phyloP scores from a whole-genome alignment of 1,140 invertebrate genomes.

The Hyles vespertilio region DNA sequence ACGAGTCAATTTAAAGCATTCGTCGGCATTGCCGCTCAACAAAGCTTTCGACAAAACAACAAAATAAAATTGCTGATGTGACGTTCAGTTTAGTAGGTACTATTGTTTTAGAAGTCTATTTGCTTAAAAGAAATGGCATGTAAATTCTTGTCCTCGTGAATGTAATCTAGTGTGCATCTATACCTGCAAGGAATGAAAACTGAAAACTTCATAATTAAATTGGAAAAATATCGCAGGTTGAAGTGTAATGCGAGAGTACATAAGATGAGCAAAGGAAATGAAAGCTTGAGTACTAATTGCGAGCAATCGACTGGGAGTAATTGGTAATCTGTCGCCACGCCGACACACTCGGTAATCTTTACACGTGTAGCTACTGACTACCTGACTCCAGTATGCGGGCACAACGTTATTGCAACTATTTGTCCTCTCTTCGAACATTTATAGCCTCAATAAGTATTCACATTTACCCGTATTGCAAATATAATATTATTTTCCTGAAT shows the following conservation, averaged over 20 bases:
- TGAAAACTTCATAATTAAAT: not conserved
- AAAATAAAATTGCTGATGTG: constrained; percentile 46
- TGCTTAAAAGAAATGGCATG: constrained; percentile 34
- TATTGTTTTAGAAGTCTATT: constrained; percentile 30
- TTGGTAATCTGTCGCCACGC: constrained; percentile 34
- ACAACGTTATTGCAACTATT: no score
- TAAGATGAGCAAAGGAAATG: constrained; percentile 36
- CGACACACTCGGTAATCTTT: constrained; percentile 25
- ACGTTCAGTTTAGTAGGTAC: constrained; percentile 27
- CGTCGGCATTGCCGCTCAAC: constrained; percentile 27
- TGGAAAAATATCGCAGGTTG: not conserved
- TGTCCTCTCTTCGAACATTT: no score
- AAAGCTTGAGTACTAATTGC: constrained; percentile 36
- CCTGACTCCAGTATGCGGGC: not conserved
- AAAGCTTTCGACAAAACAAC: constrained; percentile 47
- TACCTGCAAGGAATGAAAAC: no score
- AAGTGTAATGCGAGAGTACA: constrained; percentile 1
- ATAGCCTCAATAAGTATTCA: no score
- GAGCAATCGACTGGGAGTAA: constrained; percentile 37
- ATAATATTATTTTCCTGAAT: no score
- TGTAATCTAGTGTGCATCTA: no score
- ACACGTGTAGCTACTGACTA: constrained; percentile 10
- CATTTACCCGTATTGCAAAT: no score
- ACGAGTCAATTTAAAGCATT: constrained; percentile 53
- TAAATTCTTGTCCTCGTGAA: constrained; percentile 4